phyloP scores from a whole-genome alignment of 2,113 vertebrate genomes.

The Tragelaphus imberbis region DNA sequence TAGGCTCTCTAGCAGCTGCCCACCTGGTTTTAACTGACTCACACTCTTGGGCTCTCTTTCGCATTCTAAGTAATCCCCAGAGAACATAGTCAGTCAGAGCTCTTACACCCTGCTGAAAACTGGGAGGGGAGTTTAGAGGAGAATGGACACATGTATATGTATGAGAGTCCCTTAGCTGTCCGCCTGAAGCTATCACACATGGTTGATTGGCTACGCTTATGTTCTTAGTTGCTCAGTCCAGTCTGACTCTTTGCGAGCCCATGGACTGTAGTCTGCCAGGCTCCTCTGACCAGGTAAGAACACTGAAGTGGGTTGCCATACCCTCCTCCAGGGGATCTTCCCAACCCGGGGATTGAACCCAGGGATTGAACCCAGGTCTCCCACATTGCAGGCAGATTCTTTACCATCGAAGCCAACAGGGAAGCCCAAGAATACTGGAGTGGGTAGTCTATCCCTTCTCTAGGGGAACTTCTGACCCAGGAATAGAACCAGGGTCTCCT shows the following conservation, averaged over 20 bases:
- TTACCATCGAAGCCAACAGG: neutral
- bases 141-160: neutral
- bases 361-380: neutral
- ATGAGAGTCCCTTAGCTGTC: neutral
- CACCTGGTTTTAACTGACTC: neutral
- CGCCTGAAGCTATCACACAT: neutral
- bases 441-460: neutral
- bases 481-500: neutral
- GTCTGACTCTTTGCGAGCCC: neutral
- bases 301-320: neutral
- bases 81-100: neutral
- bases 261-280: neutral
- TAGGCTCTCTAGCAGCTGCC: neutral
- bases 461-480: neutral
- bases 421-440: neutral
- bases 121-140: neutral
- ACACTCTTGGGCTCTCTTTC: neutral
- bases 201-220: neutral
- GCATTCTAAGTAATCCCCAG: neutral
- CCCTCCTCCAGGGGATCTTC: neutral
- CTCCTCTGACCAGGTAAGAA: neutral
- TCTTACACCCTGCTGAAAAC: neutral
- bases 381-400: neutral
- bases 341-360: neutral
- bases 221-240: neutral